These are phyloP conservation scores for Semicossyphus pulcher DNA, from an alignment of 2,113 vertebrate species.

Conservation along the genomic window DNA sequence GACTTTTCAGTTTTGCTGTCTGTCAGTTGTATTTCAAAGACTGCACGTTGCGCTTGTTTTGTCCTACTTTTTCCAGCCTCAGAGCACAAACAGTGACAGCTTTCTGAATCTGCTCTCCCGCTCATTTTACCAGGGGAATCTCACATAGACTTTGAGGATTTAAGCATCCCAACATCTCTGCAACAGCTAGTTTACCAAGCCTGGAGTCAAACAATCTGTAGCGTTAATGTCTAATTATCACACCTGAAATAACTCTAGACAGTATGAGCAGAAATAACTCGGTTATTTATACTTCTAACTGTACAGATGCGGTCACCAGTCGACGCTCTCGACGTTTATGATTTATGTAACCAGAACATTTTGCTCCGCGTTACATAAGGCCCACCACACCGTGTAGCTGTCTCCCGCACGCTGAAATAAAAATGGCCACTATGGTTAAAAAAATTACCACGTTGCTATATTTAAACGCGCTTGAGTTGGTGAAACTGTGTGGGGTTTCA, in stretches of 20 bases:
- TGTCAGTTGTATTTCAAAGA: no score
- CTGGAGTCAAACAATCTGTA: not conserved
- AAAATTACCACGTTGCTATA: not conserved
- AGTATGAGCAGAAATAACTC: not conserved
- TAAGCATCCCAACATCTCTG: not conserved
- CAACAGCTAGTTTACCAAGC: not conserved
- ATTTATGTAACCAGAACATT: constrained; percentile 67
- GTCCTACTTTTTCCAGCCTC: not conserved
- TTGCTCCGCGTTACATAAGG: constrained; percentile 63
- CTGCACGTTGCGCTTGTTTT: not conserved
- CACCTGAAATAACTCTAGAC: not conserved
- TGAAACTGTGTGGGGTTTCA: not conserved
- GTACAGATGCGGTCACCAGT: not conserved
- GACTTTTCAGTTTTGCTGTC: no score
- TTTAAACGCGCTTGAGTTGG: not conserved
- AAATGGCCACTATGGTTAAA: no score
- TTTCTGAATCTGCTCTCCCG: not conserved
- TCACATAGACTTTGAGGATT: not conserved
- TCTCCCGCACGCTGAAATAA: not conserved
- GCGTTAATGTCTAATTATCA: not conserved
- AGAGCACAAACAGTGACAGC: not conserved
- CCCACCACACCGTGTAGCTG: not conserved
- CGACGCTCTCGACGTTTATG: constrained; percentile 28
- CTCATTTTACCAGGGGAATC: not conserved
- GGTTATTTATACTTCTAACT: no score